Evolutionary conservation across 2,888 invertebrate species (phyloP).

Genomic region (Agrotis clavis): DNA sequence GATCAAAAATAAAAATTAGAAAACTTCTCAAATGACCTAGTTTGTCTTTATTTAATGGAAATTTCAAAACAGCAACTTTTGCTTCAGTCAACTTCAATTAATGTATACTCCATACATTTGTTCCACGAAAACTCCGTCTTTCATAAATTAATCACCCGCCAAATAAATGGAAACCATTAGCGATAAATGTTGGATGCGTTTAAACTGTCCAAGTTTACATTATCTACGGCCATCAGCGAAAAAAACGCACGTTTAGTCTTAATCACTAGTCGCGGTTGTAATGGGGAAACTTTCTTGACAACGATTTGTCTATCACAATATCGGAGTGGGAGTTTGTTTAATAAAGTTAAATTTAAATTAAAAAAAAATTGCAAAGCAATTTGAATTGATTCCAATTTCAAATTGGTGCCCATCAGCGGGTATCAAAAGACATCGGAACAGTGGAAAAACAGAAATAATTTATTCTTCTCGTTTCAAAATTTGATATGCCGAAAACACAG

Average conservation of each 20-base stretch:
- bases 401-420: neutral
- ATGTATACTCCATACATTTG: neutral
- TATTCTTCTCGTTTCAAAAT: constrained; percentile 1
- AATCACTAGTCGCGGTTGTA: constrained; percentile 54
- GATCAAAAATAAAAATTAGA: neutral
- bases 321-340: constrained; percentile 12
- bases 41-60: too few relatives aligned
- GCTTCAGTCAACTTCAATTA: neutral
- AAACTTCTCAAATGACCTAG: neutral
- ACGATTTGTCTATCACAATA: constrained; percentile 17
- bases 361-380: neutral
- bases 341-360: neutral
- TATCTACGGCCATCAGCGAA: constrained; percentile 44
- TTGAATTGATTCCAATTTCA: constrained; percentile 3
- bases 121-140: constrained; percentile 8
- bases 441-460: neutral
- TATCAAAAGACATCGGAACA: neutral
- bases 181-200: constrained; percentile 42
- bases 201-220: constrained; percentile 51
- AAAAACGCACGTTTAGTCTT: constrained; percentile 50
- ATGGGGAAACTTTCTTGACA: constrained; percentile 65
- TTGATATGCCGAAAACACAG: neutral
- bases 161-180: constrained; percentile 48
- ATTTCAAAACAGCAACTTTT: neutral
- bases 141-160: constrained; percentile 12